These are phyloP conservation scores for Gerris lacustris DNA, from an alignment of 2,888 invertebrate genomes.

Conservation along the genomic window DNA sequence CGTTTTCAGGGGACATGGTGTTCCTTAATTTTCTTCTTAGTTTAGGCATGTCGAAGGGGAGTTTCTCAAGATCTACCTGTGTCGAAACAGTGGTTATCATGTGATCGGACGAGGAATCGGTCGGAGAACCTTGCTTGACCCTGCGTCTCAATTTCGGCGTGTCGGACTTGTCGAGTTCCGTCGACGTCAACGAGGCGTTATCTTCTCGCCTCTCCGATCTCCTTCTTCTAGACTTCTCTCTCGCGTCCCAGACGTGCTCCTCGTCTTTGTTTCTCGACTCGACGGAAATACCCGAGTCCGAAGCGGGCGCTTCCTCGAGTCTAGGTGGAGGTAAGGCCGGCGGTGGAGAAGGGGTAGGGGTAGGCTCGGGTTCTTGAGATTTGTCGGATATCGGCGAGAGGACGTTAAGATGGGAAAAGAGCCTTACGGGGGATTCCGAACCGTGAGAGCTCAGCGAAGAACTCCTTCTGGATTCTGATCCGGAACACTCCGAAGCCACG, in stretches of 20 bases:
- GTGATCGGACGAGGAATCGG: constrained; percentile 34
- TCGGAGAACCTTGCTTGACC: constrained; percentile 37
- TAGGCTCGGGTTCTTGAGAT: constrained; percentile 74
- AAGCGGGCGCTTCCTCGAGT: constrained; percentile 48
- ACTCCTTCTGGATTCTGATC: constrained; percentile 71
- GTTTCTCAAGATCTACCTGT: constrained; percentile 63
- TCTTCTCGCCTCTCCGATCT: constrained; percentile 19
- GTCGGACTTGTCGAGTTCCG: constrained; percentile 38
- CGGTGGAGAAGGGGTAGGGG: constrained; percentile 55
- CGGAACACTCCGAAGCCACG: constrained; percentile 69
- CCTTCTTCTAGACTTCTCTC: constrained; percentile 77
- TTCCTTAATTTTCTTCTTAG: constrained; percentile 58
- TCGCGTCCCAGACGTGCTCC: constrained; percentile 67
- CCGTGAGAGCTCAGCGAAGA: constrained; percentile 75
- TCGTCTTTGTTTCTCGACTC: constrained; percentile 46
- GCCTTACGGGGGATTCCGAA: constrained; percentile 44
- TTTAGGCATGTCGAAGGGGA: constrained; percentile 88
- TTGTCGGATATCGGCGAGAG: constrained; percentile 82
- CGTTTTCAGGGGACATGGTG: not conserved
- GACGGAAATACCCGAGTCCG: constrained; percentile 32
- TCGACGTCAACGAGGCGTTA: constrained; percentile 42
- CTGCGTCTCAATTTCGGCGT: constrained; percentile 69
- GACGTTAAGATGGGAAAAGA: constrained; percentile 49
- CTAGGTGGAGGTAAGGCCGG: constrained; percentile 32
- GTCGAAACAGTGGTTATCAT: constrained; percentile 35